Evolutionary conservation across 1,140 invertebrate genomes (phyloP), one percentile per base, ranked within the genome.

Genomic region (Drosophila neocordata): DNA sequence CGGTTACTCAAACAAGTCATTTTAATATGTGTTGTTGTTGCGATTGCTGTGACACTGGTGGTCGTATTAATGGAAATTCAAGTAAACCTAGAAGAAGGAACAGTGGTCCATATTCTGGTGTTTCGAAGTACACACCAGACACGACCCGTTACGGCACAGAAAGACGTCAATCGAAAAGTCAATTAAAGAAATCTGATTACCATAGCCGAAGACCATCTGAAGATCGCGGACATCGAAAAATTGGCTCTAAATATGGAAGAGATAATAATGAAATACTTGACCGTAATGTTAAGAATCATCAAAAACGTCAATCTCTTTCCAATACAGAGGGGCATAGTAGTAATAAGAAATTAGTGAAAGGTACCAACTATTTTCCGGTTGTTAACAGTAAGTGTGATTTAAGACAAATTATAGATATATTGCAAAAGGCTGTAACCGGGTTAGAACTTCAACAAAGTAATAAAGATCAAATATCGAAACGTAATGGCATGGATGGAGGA

Each of bases 1-100:
- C 41, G 18, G 15, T 48, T 8, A 48, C 41, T 48, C 41, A 48
- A 48, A 48, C 41, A 20, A 48, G 41, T 48, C 9, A 48, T 31
- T 5, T 7, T 6, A 6, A 31, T 11, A 15, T 11, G 6, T 20
- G 41, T 18, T 1, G 8, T 8, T 48, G 9, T 20, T 48, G 41
- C 20, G 8, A 18, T 4, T 15, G 41, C 8, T 48, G 41, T 48
- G 41, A 15, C 2, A 15, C 15, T 44, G 13, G 13, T 12, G n/a
- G 37, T 44, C 5, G 13, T 7, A 7, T 13, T 18, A 13, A n/a
- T 38, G 4, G 12, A 24, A 24, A 24, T 4, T 24, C 27, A 31
- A 31, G 27, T 7, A 31, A 6, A 2, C 13, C 38, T 7, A 15
- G 15, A 15, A 13, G 41, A 11, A 48, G 41, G 1, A 9, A 20